Evolutionary conservation across 2,113 vertebrate genomes (phyloP).

Genomic region (Epinephelus lanceolatus): DNA sequence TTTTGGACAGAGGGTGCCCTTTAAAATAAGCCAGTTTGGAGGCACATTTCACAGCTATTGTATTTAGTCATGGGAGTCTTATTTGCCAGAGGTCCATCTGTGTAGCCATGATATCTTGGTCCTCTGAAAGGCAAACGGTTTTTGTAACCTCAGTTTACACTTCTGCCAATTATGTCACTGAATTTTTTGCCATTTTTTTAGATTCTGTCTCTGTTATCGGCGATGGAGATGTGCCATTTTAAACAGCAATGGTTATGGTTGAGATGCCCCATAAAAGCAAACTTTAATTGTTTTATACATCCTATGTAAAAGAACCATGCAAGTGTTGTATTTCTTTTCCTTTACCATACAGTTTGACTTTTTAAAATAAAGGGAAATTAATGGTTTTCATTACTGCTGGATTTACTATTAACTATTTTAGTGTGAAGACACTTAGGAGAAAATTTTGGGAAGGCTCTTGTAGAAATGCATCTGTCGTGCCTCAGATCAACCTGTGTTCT

Average conservation of each 20-base stretch:
- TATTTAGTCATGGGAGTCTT: conserved; percentile 39
- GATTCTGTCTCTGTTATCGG: conserved; percentile 23
- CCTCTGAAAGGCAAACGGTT: conserved; percentile 44
- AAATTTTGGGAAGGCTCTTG: neutral
- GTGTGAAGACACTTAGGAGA: neutral
- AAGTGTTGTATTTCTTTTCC: conserved; percentile 44
- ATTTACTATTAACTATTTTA: neutral
- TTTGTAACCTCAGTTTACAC: conserved; percentile 41
- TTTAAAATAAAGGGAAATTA: conserved; percentile 72
- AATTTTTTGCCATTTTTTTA: conserved; percentile 46
- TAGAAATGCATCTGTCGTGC: conserved; percentile 24
- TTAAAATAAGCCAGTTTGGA: conserved; percentile 45
- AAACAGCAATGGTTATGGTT: conserved; percentile 12
- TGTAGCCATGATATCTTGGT: conserved; percentile 36
- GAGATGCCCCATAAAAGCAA: conserved; percentile 18
- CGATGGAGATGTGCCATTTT: conserved; percentile 38
- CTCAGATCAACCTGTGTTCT: conserved; percentile 24
- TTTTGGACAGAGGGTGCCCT: conserved; percentile 38
- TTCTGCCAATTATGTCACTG: conserved; percentile 44
- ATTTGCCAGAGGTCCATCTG: conserved; percentile 50
- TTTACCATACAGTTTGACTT: conserved; percentile 56
- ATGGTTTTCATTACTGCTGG: conserved; percentile 40
- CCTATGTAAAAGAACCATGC: conserved; percentile 36
- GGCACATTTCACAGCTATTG: conserved; percentile 47
- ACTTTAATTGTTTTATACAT: conserved; percentile 22